A percentile compares a stretch with the other conserved stretches of the same genome.
Evolutionary conservation across 1,140 invertebrate genomes (phyloP).

Genomic region (Temnothorax longispinosus): DNA sequence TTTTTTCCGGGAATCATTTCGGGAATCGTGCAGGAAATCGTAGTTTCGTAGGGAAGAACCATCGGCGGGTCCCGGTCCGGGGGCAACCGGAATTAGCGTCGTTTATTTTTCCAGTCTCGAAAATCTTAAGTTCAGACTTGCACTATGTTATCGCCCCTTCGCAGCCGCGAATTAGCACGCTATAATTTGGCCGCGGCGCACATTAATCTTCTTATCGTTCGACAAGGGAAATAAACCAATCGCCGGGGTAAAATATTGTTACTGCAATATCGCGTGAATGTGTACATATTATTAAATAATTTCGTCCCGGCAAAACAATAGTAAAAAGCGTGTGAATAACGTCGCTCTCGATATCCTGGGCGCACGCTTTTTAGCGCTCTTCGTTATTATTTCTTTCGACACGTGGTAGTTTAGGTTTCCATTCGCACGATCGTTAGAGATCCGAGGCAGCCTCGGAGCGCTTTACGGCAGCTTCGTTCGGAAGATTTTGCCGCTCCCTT

Average conservation of each 20-base stretch:
- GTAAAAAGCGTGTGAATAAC: constrained; percentile 9
- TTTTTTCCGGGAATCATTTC: constrained; percentile 58
- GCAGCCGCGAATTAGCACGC: constrained; percentile 29
- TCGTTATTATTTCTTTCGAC: constrained; percentile 36
- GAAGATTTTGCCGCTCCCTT: neutral
- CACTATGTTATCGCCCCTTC: constrained; percentile 10
- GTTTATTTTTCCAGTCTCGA: constrained; percentile 40
- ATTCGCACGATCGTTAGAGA: constrained; percentile 28
- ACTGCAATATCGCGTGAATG: constrained; percentile 7
- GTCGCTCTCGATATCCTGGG: neutral
- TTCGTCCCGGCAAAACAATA: neutral
- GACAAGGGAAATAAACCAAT: constrained; percentile 27
- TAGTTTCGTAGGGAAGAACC: constrained; percentile 2
- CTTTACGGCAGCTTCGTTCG: constrained; percentile 10
- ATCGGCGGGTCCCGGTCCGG: neutral
- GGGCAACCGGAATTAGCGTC: constrained; percentile 9
- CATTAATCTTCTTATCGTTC: constrained; percentile 41
- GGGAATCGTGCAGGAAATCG: constrained; percentile 70
- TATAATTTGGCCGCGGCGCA: constrained; percentile 33
- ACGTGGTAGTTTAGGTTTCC: constrained; percentile 6
- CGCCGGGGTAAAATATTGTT: neutral
- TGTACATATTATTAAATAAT: constrained; percentile 18
- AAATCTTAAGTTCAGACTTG: constrained; percentile 20
- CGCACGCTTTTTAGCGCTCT: neutral
- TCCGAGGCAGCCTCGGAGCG: neutral